phyloP scores from a whole-genome alignment of 2,797 vertebrate genomes.

The Perdix hodgsoniae region DNA sequence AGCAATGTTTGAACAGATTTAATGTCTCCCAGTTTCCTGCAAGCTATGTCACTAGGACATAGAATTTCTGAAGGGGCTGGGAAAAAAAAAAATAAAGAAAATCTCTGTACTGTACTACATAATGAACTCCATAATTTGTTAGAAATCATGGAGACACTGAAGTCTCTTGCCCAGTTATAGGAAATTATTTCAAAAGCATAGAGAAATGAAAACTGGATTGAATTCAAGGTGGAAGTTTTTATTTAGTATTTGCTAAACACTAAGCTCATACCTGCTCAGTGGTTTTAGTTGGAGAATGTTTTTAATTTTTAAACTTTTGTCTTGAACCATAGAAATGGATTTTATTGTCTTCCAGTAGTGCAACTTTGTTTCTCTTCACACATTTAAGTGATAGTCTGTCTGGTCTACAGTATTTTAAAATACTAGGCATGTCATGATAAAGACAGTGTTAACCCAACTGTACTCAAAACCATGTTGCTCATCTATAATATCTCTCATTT shows the following conservation, averaged over 20 bases:
- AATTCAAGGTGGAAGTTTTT: neutral
- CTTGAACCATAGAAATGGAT: neutral
- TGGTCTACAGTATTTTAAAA: neutral
- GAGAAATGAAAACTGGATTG: neutral
- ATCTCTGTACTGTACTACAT: neutral
- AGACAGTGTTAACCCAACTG: neutral
- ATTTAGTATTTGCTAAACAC: neutral
- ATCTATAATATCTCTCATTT: neutral
- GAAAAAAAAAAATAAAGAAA: neutral
- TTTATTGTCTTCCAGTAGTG: neutral
- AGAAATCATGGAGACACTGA: neutral
- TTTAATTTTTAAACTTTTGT: neutral
- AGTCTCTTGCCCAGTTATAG: neutral
- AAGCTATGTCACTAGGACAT: neutral
- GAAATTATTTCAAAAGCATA: slow-evolving; percentile 17
- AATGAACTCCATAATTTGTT: slow-evolving; percentile 3
- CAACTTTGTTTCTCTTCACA: neutral
- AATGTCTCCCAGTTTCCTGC: neutral
- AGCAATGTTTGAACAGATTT: neutral
- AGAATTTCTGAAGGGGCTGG: neutral
- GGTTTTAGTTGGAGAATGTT: neutral
- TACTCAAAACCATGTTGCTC: neutral
- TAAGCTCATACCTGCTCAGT: neutral
- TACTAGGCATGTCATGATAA: neutral
- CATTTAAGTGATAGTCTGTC: neutral